phyloP scores from a whole-genome alignment of 2,888 invertebrate genomes.

The Tinea trinotella region DNA sequence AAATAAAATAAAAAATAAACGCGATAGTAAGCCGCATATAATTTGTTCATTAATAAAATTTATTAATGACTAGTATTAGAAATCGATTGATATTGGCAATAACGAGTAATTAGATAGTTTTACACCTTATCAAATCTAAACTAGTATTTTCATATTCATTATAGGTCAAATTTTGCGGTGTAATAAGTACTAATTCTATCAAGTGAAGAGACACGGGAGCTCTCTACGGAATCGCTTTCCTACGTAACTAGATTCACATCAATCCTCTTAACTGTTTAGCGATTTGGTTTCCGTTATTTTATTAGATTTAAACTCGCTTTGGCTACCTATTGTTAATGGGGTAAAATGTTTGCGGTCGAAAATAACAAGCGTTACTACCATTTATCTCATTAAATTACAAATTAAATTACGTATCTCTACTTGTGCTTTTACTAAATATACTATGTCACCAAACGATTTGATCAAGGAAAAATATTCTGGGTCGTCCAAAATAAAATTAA shows the following conservation, averaged over 20 bases:
- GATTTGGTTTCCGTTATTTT: constrained; percentile 14
- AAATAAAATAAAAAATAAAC: too few relatives aligned
- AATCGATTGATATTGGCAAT: too few relatives aligned
- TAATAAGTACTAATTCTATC: not conserved
- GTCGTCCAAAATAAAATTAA: too few relatives aligned
- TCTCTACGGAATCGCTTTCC: constrained; percentile 1
- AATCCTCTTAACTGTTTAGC: constrained; percentile 15
- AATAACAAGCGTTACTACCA: not conserved
- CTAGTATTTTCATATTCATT: too few relatives aligned
- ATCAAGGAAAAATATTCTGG: too few relatives aligned
- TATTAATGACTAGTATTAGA: too few relatives aligned
- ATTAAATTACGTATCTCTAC: not conserved
- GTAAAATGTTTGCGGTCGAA: not conserved
- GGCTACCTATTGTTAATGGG: constrained; percentile 3
- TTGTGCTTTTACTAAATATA: too few relatives aligned
- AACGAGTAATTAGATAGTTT: too few relatives aligned
- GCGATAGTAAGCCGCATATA: too few relatives aligned
- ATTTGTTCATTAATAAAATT: too few relatives aligned
- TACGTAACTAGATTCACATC: constrained; percentile 5
- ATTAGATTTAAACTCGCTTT: constrained; percentile 8
- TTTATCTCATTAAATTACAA: not conserved
- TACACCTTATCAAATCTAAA: too few relatives aligned
- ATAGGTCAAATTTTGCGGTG: not conserved
- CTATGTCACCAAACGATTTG: too few relatives aligned
- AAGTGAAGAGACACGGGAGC: constrained; percentile 13